Evolutionary conservation across 2,113 vertebrate species (phyloP), one percentile per base, ranked within the genome.

Genomic region (Cervus canadensis): DNA sequence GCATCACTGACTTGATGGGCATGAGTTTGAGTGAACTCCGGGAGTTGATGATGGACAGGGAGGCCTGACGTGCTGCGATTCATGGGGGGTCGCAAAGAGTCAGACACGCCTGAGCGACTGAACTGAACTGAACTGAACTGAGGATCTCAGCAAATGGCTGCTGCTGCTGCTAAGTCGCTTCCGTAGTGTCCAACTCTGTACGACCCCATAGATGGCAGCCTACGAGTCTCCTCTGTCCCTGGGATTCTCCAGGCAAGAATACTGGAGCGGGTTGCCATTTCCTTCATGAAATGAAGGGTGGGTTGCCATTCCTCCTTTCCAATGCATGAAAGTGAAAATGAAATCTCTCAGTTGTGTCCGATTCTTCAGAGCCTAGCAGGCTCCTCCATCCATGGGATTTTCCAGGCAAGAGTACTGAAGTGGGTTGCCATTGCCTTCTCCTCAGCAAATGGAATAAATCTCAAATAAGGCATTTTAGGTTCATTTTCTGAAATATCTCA

Each of bases 401-500:
- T 74, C n/a, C 67, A 74, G 36, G n/a, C n/a, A 74, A 3, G n/a
- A 40, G 19, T 74, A 12, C n/a, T 40, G 67, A n/a, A 23, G 19
- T 12, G 19, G 19, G 6, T 74, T 36, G 5, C 5, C 19, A 23
- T 74, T 74, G 19, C 19, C 19, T 74, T 74, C 67, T 36, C n/a
- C 36, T 96, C 48, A 82, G 14, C 11, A 92, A 95, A 25, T 33
- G 15, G 14, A 92, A 87, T 1, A 85, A 88, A 86, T 78, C 2
- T 57, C 12, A 96, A 87, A 81, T 33, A 90, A n/a, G 43, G 7
- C 9, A 84, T 92, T 85, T 15, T 57, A 86, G 13, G 13, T 19
- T 21, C 33, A 19, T 93, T 89, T 85, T 92, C 25, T 94, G 30
- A 97, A 91, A 19, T 79, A 85, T n/a, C 21, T 90, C 25, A 56